phyloP scores from a whole-genome alignment of 2,797 vertebrate genomes.

The Cirrhinus molitorella region DNA sequence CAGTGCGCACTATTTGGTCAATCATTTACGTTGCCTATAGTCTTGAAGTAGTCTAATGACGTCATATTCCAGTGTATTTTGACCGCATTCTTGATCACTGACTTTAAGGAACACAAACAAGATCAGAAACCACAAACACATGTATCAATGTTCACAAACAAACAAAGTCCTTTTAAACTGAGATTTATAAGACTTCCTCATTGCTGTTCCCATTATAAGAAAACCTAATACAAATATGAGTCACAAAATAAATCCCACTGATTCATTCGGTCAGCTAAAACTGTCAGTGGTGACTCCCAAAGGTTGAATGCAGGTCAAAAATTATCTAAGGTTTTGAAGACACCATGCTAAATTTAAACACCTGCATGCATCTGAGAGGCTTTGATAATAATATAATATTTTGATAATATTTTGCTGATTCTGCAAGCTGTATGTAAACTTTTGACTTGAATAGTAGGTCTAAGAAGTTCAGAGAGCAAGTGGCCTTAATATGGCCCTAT shows the following conservation, averaged over 20 bases:
- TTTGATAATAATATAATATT: too few species aligned
- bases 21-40: conserved; percentile 34
- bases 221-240: not conserved
- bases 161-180: not conserved
- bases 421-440: too few species aligned
- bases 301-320: not conserved
- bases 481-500: too few species aligned
- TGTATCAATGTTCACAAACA: not conserved
- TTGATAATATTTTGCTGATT: too few species aligned
- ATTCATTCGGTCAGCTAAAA: not conserved
- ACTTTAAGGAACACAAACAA: not conserved
- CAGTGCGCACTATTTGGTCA: conserved; percentile 21
- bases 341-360: not conserved
- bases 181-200: not conserved
- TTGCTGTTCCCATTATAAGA: not conserved
- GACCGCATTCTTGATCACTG: conserved; percentile 30
- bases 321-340: not conserved
- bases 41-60: conserved; percentile 15
- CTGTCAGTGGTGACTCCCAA: not conserved
- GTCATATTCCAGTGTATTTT: conserved; percentile 40
- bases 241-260: not conserved
- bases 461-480: not conserved
- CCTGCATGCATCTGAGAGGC: not conserved
- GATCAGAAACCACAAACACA: conserved; percentile 39
- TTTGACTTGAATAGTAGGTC: too few species aligned